Base-by-base conservation (phyloP, 2,113 vertebrate species). In the Microcebus tavaratra region DNA sequence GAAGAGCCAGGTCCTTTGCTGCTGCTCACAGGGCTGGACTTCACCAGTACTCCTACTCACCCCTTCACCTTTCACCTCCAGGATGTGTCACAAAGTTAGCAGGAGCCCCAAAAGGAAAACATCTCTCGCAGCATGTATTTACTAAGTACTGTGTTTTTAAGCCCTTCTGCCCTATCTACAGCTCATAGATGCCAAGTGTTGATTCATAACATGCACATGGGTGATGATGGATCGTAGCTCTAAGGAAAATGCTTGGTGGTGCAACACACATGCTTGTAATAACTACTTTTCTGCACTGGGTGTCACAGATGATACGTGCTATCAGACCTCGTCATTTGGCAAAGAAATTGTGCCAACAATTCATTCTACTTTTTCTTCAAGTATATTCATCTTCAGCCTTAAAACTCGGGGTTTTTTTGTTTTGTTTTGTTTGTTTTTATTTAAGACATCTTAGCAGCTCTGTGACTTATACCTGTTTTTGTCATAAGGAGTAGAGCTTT, bases 221-320 rank as follows among this genome's bases (percentile, higher is more conserved):
- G 70, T 4, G 31, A 75, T 4, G 31, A 75, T 20, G 17, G 20
- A 0, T 39, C 10, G 17, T 21, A 5, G 8, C 57, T 39, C 3
- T 5, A 1, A n/a, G 48, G 55, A 45, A 63, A 39, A 42, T 5
- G 75, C 68, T 84, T 48, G 61, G 18, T 36, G 39, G 36, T 23
- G 39, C 6, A 10, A 3, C 10, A 21, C 8, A 12, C 50, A 0
- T 18, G 57, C 65, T 2, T 2, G 0, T 68, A 21, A 14, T 39
- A 20, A 3, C 59, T 50, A 34, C 29, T 78, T 29, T 39, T 68
- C 39, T 82, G n/a, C 6, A 12, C 23, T 14, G 0, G 4, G 3
- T 76, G 84, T 82, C 48, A 6, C 9, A 21, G 80, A 2, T 42
- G 42, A 80, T 18, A 12, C 42, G 48, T 61, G 20, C 50, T n/a